Base-by-base conservation (phyloP, 2,113 vertebrate species). In the Limnothrissa miodon region DNA sequence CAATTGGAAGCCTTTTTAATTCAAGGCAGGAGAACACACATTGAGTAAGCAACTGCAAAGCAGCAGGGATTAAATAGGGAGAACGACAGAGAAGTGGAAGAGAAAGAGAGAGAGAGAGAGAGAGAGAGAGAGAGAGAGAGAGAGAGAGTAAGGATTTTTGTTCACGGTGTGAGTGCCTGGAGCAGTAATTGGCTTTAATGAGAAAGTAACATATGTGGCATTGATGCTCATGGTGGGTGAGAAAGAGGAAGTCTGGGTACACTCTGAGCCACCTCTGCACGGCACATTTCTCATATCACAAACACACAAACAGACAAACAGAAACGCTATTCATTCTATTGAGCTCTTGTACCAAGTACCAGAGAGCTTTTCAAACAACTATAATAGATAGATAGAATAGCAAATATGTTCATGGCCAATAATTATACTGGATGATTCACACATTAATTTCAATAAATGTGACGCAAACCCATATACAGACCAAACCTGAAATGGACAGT, bases 101-200 rank as follows among this genome's bases (percentile, higher is more conserved):
- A 62, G 1, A 66, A 33, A 15, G 3, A 45, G 39, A 45, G 56
- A 59, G 21, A 44, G 78, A 45, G n/a, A 42, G 21, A 83, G 21
- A 59, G 56, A 59, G 56, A 15, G 79, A 48, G 51, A 39, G n/a
- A 82, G 59, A 66, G 59, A 66, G 25, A 33, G 25, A 15, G 59
- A 15, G 11, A 29, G 25, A 33, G 59, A 86, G 79, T 53, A 79
- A 82, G 53, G n/a, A n/a, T n/a, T n/a, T n/a, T n/a, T 85, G 87
- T 85, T 88, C 83, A 87, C 80, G 86, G 82, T 70, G 85, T 90
- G 83, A 87, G 88, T 53, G 92, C 92, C 89, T 87, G 83, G 85
- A 93, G 92, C 91, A 87, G 92, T 92, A 92, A 92, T 90, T 91
- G 90, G 87, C 88, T 92, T 90, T 93, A 94, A 94, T 92, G 92